Base-by-base conservation (phyloP, 2,888 invertebrate species). In the Aelia acuminata region DNA sequence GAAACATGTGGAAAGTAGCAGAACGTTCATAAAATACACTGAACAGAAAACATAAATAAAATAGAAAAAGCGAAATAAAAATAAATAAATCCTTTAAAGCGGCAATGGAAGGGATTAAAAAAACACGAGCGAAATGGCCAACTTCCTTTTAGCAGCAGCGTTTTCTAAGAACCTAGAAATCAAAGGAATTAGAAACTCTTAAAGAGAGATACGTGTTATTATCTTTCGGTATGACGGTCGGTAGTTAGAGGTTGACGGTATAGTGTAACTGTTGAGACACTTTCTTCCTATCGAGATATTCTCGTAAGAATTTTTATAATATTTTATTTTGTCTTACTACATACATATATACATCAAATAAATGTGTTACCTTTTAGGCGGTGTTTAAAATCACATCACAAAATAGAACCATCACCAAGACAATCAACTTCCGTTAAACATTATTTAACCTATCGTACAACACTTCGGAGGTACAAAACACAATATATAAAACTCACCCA, bases 141-240 rank as follows among this genome's bases (percentile, higher is more conserved):
- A 80, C 80, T 80, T 80, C 80, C 80, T 80, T 80, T 80, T 80
- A 80, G 43, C 80, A 80, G 35, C n/a, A 43, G 43, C 18, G 80
- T 43, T 80, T 80, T 80, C 80, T 80, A 43, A 80, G 80, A 80
- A 80, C 13, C 80, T 80, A 80, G 80, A 80, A 80, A 80, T 80
- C 80, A 80, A 80, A 80, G 80, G 80, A 80, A 80, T 80, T 80
- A 80, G 43, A 80, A 80, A 80, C 80, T 80, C 80, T 47, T 80
- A 80, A 80, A 43, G 80, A 43, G n/a, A 80, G 80, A 39, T 80
- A 80, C 80, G 80, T 80, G 80, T 80, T 80, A 43, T 80, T 80
- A 80, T 80, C 80, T 43, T 80, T 80, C 39, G 63, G 31, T 70
- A 80, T 80, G 43, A 43, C 11, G 43, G 39, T 5, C 43, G 43